Base-by-base conservation (phyloP, 2,888 invertebrate genomes). In the Ametastegia equiseti region DNA sequence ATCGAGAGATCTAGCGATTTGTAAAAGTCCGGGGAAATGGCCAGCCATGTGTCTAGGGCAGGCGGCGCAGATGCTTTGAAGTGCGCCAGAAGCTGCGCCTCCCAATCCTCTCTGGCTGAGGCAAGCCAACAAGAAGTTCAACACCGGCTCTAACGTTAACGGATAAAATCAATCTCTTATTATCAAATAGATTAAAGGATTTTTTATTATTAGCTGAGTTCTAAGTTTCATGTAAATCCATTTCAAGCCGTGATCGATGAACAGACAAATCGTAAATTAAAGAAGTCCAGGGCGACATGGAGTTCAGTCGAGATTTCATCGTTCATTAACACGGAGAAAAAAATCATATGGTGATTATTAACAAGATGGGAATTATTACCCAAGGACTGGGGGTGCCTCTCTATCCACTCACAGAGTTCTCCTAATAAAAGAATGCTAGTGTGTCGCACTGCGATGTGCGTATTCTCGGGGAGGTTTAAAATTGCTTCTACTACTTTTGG, bases 361-460 rank as follows among this genome's bases (percentile, higher is more conserved):
- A 67, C 36, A 39, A 9, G 67, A 15, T 67, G 42, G 30, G 45
- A 57, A 30, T 77, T 81, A 85, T 89, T 89, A 94, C 94, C 94
- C 86, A 98, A 92, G 75, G 96, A 95, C 84, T 95, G 94, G 0
- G 97, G 94, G 92, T 98, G 98, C 86, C 94, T 94, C 88, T 98
- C 97, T 80, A 99, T 96, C 99, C 99, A 99, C 91, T 99, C 99
- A 90, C 97, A 96, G 54, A 98, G 93, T 92, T 98, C 98, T 0
- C 98, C 98, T 67, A 98, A 93, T 73, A 98, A 93, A 85, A 96
- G 93, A 81, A 98, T 95, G 86, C 98, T 97, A 0, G 98, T 98
- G 90, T 96, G 95, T 81, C 97, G 94, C 0, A 99, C 97, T 0
- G 97, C 97, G 42, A 97, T 94, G 91, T 99, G 99, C 39, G 95